Conservation (phyloP, 2,113 vertebrate genomes). For the Spermophilus dauricus region DNA sequence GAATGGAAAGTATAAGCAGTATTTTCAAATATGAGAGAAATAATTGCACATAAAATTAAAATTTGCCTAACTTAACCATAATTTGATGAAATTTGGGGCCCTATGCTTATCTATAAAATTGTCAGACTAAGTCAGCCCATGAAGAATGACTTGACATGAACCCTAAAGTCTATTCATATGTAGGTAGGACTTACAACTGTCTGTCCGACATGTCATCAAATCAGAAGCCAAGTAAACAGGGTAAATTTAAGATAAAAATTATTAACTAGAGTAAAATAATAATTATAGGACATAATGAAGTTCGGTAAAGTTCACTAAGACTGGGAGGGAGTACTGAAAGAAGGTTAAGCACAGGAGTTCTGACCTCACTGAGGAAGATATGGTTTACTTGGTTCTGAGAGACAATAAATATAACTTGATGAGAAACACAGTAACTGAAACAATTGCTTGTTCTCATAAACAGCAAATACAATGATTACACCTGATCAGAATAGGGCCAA, state of each 20-base stretch:
- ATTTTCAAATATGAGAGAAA: constrained; percentile 9
- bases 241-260: neutral
- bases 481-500: neutral
- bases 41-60: neutral
- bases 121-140: neutral
- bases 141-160: neutral
- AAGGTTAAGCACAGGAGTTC: neutral
- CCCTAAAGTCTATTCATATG: neutral
- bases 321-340: neutral
- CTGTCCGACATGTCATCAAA: neutral
- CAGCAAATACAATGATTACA: neutral
- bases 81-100: neutral
- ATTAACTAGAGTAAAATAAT: neutral
- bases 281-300: neutral
- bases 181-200: neutral
- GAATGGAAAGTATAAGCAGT: neutral
- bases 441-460: neutral
- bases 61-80: neutral
- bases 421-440: neutral
- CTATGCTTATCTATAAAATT: neutral
- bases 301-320: neutral
- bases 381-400: neutral
- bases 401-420: neutral
- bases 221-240: neutral
- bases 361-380: neutral